phyloP scores from a whole-genome alignment of 2,113 vertebrate species.

The Campylomormyrus numenius region DNA sequence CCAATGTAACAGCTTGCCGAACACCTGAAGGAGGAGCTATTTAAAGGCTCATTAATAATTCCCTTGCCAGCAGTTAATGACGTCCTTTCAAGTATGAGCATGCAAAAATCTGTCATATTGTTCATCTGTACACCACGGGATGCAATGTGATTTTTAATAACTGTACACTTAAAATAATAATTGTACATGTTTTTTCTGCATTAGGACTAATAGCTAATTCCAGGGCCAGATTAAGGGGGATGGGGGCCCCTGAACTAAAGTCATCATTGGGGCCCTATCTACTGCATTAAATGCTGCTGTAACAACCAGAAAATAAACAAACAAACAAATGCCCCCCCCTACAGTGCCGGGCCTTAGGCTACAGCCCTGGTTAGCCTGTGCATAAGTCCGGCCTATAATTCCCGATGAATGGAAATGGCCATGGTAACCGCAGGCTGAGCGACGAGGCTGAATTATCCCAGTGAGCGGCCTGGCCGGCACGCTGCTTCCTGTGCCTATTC shows the following conservation, averaged over 20 bases:
- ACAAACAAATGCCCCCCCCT: neutral
- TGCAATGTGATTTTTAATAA: neutral
- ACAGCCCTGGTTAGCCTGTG: neutral
- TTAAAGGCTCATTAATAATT: neutral
- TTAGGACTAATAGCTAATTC: neutral
- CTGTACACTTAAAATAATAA: neutral
- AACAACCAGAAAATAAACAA: neutral
- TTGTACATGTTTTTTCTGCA: neutral
- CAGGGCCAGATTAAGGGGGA: neutral
- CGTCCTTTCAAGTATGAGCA: neutral
- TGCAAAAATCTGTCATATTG: neutral
- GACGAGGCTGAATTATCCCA: neutral
- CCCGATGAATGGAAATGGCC: neutral
- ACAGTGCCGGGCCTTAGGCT: neutral
- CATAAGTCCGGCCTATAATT: neutral
- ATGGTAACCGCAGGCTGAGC: neutral
- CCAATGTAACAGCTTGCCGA: neutral
- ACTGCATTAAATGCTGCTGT: neutral
- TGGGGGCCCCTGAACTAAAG: neutral
- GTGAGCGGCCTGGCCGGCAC: neutral
- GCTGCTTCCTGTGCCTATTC: neutral
- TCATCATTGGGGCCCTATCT: neutral
- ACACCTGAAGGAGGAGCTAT: neutral
- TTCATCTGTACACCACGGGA: neutral
- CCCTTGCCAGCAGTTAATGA: neutral